Percentiles rank a stretch among this genome's conserved stretches.
These are phyloP conservation scores for Gila orcuttii DNA, from an alignment of 2,113 vertebrate species.

Conservation along the genomic window DNA sequence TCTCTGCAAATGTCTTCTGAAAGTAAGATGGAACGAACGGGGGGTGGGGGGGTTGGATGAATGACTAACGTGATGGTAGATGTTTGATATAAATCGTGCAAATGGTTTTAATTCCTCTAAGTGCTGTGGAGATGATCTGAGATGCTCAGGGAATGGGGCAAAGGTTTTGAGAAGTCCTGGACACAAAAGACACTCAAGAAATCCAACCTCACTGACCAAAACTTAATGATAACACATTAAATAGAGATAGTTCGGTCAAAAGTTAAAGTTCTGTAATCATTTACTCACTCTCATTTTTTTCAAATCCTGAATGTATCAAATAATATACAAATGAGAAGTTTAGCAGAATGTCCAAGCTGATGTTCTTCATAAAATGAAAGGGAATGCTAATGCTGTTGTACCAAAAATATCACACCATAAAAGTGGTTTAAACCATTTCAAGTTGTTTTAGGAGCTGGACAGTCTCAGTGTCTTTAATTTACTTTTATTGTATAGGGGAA, in stretches of 20 bases:
- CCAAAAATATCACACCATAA: neutral
- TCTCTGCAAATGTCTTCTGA: constrained; percentile 59
- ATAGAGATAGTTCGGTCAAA: neutral
- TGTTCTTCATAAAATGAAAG: neutral
- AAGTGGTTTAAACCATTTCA: neutral
- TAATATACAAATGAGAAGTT: neutral
- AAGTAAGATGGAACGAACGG: constrained; percentile 38
- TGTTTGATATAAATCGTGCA: constrained; percentile 73
- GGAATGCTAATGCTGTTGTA: neutral
- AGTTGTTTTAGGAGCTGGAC: too few relatives aligned
- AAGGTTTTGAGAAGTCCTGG: constrained; percentile 12
- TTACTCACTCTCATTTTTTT: neutral
- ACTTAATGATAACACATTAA: neutral
- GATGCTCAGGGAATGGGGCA: neutral
- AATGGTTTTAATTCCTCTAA: constrained; percentile 74
- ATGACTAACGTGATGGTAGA: constrained; percentile 63
- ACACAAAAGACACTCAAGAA: neutral
- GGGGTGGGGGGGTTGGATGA: constrained; percentile 22
- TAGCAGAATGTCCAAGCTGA: neutral
- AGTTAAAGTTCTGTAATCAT: neutral
- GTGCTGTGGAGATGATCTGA: constrained; percentile 50
- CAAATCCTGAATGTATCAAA: too few relatives aligned
- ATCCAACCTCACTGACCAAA: neutral
- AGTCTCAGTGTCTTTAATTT: too few relatives aligned
- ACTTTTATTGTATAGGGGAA: too few relatives aligned